Base-by-base conservation (phyloP, 2,888 invertebrate genomes). In the Drosophila subsilvestris region DNA sequence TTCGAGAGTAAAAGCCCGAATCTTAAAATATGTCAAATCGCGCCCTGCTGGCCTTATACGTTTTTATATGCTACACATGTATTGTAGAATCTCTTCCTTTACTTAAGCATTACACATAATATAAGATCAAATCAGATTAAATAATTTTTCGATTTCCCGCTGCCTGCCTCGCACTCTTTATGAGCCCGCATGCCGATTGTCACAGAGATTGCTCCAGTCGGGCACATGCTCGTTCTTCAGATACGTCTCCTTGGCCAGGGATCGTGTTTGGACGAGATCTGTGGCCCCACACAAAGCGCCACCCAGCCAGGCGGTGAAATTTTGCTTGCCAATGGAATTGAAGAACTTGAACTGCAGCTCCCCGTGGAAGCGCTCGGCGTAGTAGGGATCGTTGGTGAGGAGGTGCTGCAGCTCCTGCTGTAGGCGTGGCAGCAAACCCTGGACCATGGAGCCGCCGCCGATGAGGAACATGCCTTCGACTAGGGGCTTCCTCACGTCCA, bases 231-330 rank as follows among this genome's bases (percentile, higher is more conserved):
- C 94, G 67, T 93, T 93, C 83, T 95, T 94, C 68, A 95, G 92
- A 93, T 96, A 98, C 57, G 93, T 93, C 85, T 98, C 98, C 77
- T 96, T 95, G 0, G 95, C 93, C 48, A 97, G 90, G 12, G 96
- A 96, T 49, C 96, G 94, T 61, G 94, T 93, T 42, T 94, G 93
- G 37, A 97, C 92, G 68, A 96, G 94, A 87, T 96, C 96, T 1
- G 96, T 95, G 42, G 95, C 95, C 50, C 96, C 96, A 90, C 96
- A 95, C 76, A 97, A 94, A 9, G 96, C 95, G 60, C 95, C 96
- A 91, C 98, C 98, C 29, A 97, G 93, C 98, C 98, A 99, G 44
- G 96, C 95, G 12, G 95, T 94, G 89, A 95, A 96, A 93, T 98
- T 98, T 63, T 95, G 95, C 90, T 96, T 95, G 37, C 96, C 95